These are phyloP conservation scores for Exaiptasia diaphana DNA, from an alignment of 64 coral and sea anemone species.

Conservation along the genomic window DNA sequence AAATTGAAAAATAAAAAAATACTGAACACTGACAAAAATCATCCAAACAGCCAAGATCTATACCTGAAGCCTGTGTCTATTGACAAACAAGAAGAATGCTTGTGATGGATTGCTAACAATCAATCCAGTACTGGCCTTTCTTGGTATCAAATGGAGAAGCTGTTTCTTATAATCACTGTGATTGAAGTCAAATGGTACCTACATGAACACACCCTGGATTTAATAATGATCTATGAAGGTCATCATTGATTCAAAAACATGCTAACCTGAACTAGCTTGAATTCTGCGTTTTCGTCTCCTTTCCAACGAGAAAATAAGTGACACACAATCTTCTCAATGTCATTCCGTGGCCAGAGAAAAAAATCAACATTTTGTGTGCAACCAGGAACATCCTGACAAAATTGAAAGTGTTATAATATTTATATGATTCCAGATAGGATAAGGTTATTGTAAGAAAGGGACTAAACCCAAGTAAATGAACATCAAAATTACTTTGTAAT, in stretches of 20 bases:
- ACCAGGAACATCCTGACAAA: constrained; percentile 76
- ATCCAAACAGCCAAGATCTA: background rate
- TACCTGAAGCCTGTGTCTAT: constrained; percentile 82
- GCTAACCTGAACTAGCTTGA: constrained; percentile 79
- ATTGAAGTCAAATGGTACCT: constrained; percentile 82
- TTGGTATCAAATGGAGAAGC: constrained; percentile 52
- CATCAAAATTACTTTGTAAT: too few relatives aligned
- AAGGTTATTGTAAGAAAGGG: too few relatives aligned
- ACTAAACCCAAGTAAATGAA: too few relatives aligned
- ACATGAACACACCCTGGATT: background rate
- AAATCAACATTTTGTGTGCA: constrained; percentile 84
- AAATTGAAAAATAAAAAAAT: background rate
- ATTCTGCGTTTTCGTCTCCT: constrained; percentile 63
- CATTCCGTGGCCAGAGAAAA: constrained; percentile 93
- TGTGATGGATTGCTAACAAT: constrained; percentile 87
- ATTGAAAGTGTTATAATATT: background rate
- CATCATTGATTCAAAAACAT: too few relatives aligned
- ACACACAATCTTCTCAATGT: constrained; percentile 87
- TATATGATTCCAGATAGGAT: background rate
- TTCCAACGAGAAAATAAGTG: constrained; percentile 96
- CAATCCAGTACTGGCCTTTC: constrained; percentile 57
- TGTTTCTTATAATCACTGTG: constrained; percentile 90
- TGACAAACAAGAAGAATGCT: constrained; percentile 87
- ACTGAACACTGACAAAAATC: background rate
- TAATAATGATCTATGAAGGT: background rate